Evolutionary conservation across 2,888 invertebrate genomes (phyloP).

Genomic region (Eupeodes latifasciatus): DNA sequence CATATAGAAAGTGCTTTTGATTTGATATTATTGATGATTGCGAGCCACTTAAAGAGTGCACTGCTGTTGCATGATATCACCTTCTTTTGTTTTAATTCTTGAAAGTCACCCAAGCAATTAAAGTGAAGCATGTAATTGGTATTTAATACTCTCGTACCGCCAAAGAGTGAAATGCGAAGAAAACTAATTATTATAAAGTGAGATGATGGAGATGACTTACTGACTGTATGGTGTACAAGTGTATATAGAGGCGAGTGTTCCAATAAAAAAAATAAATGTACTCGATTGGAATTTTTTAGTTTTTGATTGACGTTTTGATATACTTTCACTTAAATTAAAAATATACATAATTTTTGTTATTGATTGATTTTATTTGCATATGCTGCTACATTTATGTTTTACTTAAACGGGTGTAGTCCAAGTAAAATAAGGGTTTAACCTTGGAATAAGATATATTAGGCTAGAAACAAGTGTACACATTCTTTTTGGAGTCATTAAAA

Average conservation of each 20-base stretch:
- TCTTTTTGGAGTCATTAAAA: too few relatives aligned
- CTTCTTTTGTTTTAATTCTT: conserved; percentile 64
- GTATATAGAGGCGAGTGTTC: neutral
- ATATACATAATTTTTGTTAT: neutral
- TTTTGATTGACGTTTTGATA: conserved; percentile 50
- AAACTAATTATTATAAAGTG: conserved; percentile 59
- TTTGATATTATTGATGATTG: conserved; percentile 43
- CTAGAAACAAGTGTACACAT: too few relatives aligned
- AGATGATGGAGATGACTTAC: conserved; percentile 37
- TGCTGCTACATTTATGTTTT: neutral
- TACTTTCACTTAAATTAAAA: conserved; percentile 54
- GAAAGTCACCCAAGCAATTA: conserved; percentile 65
- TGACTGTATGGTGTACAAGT: neutral
- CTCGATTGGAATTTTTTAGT: conserved; percentile 15
- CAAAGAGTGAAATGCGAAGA: conserved; percentile 59
- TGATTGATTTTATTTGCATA: conserved; percentile 31
- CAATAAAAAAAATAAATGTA: conserved; percentile 37
- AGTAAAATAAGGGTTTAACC: too few relatives aligned
- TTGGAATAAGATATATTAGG: too few relatives aligned
- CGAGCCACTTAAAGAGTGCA: conserved; percentile 37
- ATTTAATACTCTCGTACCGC: neutral
- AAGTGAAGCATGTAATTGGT: conserved; percentile 60
- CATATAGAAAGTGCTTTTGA: conserved; percentile 60
- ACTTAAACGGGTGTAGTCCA: too few relatives aligned
- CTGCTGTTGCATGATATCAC: conserved; percentile 55